A percentile compares a stretch with the other conserved stretches of the same genome.
These are phyloP conservation scores for Venustoraphidia nigricollis DNA, from an alignment of 2,888 invertebrate genomes.

Conservation along the genomic window DNA sequence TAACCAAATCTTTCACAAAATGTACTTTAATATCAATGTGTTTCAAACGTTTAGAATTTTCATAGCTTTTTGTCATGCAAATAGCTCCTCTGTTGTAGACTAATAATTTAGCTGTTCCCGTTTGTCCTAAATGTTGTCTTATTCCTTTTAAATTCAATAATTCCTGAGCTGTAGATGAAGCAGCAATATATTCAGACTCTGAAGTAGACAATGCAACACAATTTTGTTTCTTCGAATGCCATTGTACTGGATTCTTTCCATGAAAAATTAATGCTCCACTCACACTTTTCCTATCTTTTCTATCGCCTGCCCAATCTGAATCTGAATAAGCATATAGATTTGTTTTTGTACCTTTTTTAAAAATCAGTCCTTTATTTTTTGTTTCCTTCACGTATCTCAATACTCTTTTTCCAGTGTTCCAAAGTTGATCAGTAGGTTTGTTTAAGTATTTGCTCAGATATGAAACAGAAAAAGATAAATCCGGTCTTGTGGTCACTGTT, in stretches of 20 bases:
- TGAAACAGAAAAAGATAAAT: conserved; percentile 11
- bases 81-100: neutral
- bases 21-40: neutral
- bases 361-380: conserved; percentile 6
- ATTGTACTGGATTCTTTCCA: conserved; percentile 9
- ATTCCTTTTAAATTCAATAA: conserved; percentile 7
- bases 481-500: conserved; percentile 9
- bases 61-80: neutral
- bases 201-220: conserved; percentile 9
- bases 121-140: neutral
- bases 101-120: neutral
- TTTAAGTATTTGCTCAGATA: conserved; percentile 10
- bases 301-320: conserved; percentile 12
- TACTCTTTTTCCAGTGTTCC: conserved; percentile 12
- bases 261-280: conserved; percentile 10
- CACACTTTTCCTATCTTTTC: conserved; percentile 10
- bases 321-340: conserved; percentile 8
- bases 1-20: neutral
- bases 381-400: conserved; percentile 12
- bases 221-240: conserved; percentile 9
- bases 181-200: conserved; percentile 7
- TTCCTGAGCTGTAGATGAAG: conserved; percentile 3
- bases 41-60: neutral
- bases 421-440: conserved; percentile 9
- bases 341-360: neutral